Conservation (phyloP, 2,888 invertebrate species). For the Acheta domesticus region DNA sequence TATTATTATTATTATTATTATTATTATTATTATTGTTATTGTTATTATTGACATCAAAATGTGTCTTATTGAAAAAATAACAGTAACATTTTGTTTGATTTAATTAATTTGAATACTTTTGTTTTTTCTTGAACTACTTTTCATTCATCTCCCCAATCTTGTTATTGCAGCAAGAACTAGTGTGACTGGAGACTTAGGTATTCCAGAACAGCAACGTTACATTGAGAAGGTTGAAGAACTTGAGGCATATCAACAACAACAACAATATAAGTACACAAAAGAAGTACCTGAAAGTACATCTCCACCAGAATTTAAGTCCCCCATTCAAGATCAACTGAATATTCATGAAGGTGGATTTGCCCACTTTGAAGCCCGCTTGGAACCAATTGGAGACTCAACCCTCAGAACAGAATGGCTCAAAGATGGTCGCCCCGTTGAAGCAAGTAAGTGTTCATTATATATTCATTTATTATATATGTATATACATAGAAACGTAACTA, state of each 20-base stretch:
- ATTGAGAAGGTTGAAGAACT: constrained; percentile 88
- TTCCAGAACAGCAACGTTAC: constrained; percentile 85
- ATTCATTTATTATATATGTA: too few relatives aligned
- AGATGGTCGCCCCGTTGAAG: constrained; percentile 85
- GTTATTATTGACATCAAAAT: too few relatives aligned
- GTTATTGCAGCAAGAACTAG: constrained; percentile 61
- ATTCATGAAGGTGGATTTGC: constrained; percentile 90
- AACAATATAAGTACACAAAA: constrained; percentile 74
- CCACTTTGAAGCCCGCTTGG: constrained; percentile 91
- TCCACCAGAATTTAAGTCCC: constrained; percentile 83
- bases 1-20: too few relatives aligned
- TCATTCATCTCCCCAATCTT: neutral
- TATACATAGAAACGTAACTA: too few relatives aligned
- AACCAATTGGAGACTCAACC: constrained; percentile 87
- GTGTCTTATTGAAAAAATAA: too few relatives aligned
- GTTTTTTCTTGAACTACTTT: too few relatives aligned
- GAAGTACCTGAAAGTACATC: constrained; percentile 76
- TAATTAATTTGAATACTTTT: too few relatives aligned
- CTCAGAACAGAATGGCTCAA: constrained; percentile 90
- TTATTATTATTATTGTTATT: too few relatives aligned
- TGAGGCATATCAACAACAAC: constrained; percentile 77
- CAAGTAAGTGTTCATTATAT: constrained; percentile 56
- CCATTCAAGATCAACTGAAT: constrained; percentile 80
- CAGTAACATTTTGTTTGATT: too few relatives aligned
- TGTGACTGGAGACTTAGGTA: constrained; percentile 82